Conservation (phyloP, 1,140 invertebrate species). For the Melipona quadrifasciata region DNA sequence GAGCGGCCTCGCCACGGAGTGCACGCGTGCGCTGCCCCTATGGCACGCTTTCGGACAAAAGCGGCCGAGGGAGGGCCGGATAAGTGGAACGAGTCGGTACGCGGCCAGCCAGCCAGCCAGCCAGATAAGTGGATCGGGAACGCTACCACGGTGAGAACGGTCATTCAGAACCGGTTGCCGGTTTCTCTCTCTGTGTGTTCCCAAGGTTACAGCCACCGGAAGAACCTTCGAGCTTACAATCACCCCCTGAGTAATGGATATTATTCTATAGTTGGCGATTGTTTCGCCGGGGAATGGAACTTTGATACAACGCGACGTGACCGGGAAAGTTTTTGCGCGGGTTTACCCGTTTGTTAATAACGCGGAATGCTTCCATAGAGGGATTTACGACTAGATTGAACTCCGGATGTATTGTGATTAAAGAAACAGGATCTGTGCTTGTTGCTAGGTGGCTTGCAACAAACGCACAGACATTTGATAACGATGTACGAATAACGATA, state of each 20-base stretch:
- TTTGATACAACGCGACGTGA: neutral
- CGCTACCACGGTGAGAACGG: neutral
- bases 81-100: slow-evolving; percentile 50
- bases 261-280: too few relatives aligned
- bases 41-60: slow-evolving; percentile 43
- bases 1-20: neutral
- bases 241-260: neutral
- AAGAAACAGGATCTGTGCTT: too few relatives aligned
- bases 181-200: neutral
- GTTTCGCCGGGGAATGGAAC: too few relatives aligned
- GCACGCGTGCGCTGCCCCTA: slow-evolving; percentile 7
- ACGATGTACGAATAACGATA: too few relatives aligned
- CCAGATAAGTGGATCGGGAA: slow-evolving; percentile 43
- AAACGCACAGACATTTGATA: too few relatives aligned
- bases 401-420: too few relatives aligned
- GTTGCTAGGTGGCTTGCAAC: too few relatives aligned
- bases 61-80: slow-evolving; percentile 21
- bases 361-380: neutral
- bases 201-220: neutral
- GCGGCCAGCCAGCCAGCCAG: slow-evolving; percentile 46
- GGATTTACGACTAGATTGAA: neutral
- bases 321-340: neutral
- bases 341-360: neutral
- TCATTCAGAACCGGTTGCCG: slow-evolving; percentile 1
- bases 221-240: neutral